Percentiles rank a stretch among this genome's conserved stretches.
phyloP scores from a whole-genome alignment of 2,797 vertebrate genomes.

The Typhlichthys eigenmanni region DNA sequence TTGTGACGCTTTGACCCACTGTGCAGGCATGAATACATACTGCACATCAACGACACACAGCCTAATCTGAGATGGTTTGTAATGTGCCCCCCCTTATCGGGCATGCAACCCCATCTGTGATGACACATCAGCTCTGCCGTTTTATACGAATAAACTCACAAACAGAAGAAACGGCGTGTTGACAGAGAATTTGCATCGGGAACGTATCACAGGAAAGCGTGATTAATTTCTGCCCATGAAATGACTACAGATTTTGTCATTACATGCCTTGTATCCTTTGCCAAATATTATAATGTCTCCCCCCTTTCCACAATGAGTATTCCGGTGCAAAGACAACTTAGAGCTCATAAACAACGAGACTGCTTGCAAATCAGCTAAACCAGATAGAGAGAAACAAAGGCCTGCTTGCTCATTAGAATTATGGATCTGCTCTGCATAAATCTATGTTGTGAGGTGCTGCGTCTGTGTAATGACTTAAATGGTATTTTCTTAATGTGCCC shows the following conservation, averaged over 20 bases:
- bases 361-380: slow-evolving; percentile 67
- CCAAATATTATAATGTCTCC: slow-evolving; percentile 77
- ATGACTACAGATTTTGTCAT: slow-evolving; percentile 84
- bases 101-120: slow-evolving; percentile 73
- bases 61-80: slow-evolving; percentile 72
- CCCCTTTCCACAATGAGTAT: slow-evolving; percentile 55
- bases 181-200: slow-evolving; percentile 73
- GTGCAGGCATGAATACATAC: slow-evolving; percentile 71
- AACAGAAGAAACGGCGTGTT: slow-evolving; percentile 57
- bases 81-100: slow-evolving; percentile 56
- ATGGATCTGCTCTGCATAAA: slow-evolving; percentile 69
- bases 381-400: slow-evolving; percentile 67
- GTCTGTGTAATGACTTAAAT: slow-evolving; percentile 73
- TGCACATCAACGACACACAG: slow-evolving; percentile 68
- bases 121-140: slow-evolving; percentile 73
- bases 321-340: slow-evolving; percentile 69
- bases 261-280: slow-evolving; percentile 70
- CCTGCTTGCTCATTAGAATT: slow-evolving; percentile 80
- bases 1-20: slow-evolving; percentile 67
- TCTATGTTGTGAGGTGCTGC: slow-evolving; percentile 66
- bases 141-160: slow-evolving; percentile 74
- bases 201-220: slow-evolving; percentile 66
- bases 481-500: slow-evolving; percentile 60
- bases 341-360: slow-evolving; percentile 67
- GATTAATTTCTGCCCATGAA: slow-evolving; percentile 76